phyloP scores from a whole-genome alignment of 2,797 vertebrate genomes.

The Cyclopterus lumpus region DNA sequence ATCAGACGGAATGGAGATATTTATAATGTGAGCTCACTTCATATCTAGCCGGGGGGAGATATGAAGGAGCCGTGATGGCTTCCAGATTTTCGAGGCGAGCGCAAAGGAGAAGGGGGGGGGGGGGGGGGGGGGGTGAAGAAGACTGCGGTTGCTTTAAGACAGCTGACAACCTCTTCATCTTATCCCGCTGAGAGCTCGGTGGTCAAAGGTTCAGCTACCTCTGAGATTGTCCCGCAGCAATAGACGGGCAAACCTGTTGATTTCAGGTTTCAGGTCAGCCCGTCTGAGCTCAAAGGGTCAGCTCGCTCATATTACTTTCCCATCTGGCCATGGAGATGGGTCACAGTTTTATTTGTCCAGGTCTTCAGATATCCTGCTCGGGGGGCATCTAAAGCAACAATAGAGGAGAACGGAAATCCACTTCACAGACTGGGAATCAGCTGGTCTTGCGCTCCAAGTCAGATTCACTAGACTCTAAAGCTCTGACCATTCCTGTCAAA shows the following conservation, averaged over 20 bases:
- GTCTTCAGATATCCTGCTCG: background rate
- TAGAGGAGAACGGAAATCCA: background rate
- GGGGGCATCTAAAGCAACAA: background rate
- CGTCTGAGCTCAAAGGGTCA: background rate
- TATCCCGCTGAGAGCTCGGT: background rate
- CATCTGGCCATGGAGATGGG: background rate
- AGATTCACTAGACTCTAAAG: background rate
- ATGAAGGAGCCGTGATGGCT: slow-evolving; percentile 66
- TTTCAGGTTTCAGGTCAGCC: slow-evolving; percentile 12
- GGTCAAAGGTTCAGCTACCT: slow-evolving; percentile 52
- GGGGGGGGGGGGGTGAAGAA: slow-evolving; percentile 40
- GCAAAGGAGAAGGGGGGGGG: too few relatives aligned
- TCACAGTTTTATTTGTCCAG: background rate
- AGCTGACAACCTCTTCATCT: slow-evolving; percentile 57
- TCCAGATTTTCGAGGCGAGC: slow-evolving; percentile 68
- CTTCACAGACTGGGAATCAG: background rate
- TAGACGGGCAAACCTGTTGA: slow-evolving; percentile 26
- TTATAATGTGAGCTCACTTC: slow-evolving; percentile 78
- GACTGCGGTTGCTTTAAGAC: slow-evolving; percentile 26
- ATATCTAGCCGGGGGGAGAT: slow-evolving; percentile 66
- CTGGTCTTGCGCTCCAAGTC: background rate
- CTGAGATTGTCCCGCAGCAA: slow-evolving; percentile 11
- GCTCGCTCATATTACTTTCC: background rate
- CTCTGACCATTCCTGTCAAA: too few relatives aligned
- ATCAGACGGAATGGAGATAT: slow-evolving; percentile 78